Evolutionary conservation across 2,113 vertebrate genomes (phyloP), one percentile per base, ranked within the genome.

Genomic region (Chunga burmeisteri): DNA sequence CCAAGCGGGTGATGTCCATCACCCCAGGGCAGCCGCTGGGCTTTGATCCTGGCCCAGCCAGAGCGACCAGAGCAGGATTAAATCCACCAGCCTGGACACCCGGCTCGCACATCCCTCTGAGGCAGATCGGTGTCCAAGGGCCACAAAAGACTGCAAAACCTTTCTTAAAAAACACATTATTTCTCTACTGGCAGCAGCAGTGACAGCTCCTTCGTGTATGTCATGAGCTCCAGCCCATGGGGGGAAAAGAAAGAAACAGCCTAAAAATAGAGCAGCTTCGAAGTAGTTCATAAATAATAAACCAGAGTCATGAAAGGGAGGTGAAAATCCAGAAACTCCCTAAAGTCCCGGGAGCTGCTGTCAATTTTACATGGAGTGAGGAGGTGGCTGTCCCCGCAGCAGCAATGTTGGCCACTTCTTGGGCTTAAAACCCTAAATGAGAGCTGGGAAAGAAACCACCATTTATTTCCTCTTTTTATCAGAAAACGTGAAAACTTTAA

Each of bases 231-330:
- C n/a, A 81, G 73, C 72, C 87, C 47, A 29, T 46, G 36, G 61
- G 5, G 34, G 56, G 13, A 10, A 20, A 55, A n/a, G 88, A 66
- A 81, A 38, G 88, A 85, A 96, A 62, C 29, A 67, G 70, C 36
- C 88, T 96, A 94, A 96, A 96, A 94, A 95, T 95, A 97, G 90
- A 92, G 47, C 61, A 29, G 70, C 78, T 94, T 95, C 20, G 0
- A 87, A 91, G 78, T 59, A 74, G 78, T 91, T 96, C 94, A 95
- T 94, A 97, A 95, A 97, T 96, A 96, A 96, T 95, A 96, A 92
- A 92, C 70, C 1, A 2, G 11, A 44, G 84, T 96, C 66, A 30
- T 85, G 85, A 90, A 93, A 92, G 42, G 36, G 78, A 95, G 74
- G 53, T 81, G 77, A 74, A 90, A 85, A 84, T 81, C 78, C 73